Evolutionary conservation across 2,797 vertebrate genomes (phyloP), one percentile per base, ranked within the genome.

Genomic region (Calcarius lapponicus): DNA sequence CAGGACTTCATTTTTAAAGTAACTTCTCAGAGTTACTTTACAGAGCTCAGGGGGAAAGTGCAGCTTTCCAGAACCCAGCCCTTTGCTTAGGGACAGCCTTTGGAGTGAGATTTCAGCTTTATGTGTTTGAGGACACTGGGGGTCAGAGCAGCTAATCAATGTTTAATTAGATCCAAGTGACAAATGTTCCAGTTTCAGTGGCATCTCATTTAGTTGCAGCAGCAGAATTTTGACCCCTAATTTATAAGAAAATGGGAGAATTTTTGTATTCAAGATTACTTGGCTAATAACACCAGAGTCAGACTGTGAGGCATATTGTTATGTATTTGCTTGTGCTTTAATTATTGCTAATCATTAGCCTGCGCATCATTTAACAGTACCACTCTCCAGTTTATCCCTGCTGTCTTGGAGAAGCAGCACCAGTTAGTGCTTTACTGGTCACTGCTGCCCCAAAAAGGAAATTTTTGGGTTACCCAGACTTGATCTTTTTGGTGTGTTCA

Each of bases 311-410:
- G 20, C 80, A 32, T 42, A 65, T 78, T 58, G 31, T 50, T 73
- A 24, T 26, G 32, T 28, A 72, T 66, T 82, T 73, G 12, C 28
- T 67, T 86, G 21, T 32, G 24, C n/a, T 91, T 92, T 95, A 91
- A 94, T 96, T 90, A 92, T 82, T 88, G 45, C 28, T 84, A 95
- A 91, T 36, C 89, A 78, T n/a, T 88, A 60, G 50, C 54, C 79
- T 95, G 66, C 78, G 82, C 43, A 42, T 83, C 61, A 81, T 47
- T 45, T 79, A 81, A 95, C 85, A 85, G 96, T 61, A 84, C 48
- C 42, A 36, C 42, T 93, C 42, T 67, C 45, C 69, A 70, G 78
- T 85, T 92, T 84, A 31, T 65, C 54, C 74, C 29, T 93, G 66
- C 34, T 87, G 50, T 81, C 58, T 45, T 70, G 74, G 64, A 93